Percentiles rank a stretch among this genome's conserved stretches.
These are phyloP conservation scores for Embiotoca jacksoni DNA, from an alignment of 2,113 vertebrate genomes.

Conservation along the genomic window DNA sequence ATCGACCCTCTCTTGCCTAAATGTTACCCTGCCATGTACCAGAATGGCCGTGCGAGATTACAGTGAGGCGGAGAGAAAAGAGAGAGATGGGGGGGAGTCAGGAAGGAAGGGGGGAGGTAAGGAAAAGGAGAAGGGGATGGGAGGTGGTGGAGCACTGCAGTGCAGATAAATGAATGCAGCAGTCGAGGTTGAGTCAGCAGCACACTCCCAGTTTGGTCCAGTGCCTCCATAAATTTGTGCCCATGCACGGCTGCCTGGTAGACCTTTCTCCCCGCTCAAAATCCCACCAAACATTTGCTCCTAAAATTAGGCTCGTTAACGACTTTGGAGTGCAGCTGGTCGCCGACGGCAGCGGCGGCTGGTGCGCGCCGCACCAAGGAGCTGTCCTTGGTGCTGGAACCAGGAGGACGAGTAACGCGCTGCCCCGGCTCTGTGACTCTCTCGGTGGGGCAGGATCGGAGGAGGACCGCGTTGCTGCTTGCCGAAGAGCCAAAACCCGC, in stretches of 20 bases:
- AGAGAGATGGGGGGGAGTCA: conserved; percentile 23
- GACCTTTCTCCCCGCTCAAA: too few species aligned
- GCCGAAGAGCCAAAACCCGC: not conserved
- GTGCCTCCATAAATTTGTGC: conserved; percentile 61
- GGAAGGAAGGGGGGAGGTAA: conserved; percentile 40
- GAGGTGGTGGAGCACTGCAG: conserved; percentile 85
- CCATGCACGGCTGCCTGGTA: not conserved
- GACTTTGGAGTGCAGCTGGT: not conserved
- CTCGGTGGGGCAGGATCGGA: conserved; percentile 39
- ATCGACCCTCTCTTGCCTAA: conserved; percentile 17
- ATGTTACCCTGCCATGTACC: conserved; percentile 29
- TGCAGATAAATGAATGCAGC: conserved; percentile 89
- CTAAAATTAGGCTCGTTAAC: conserved; percentile 5
- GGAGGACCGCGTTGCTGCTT: not conserved
- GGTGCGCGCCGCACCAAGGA: conserved; percentile 11
- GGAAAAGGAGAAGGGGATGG: conserved; percentile 44
- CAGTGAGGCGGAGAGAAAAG: conserved; percentile 45
- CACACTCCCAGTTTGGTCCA: conserved; percentile 79
- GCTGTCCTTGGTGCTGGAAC: conserved; percentile 64
- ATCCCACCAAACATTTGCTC: not conserved
- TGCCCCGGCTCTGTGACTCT: not conserved
- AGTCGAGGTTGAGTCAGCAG: conserved; percentile 86
- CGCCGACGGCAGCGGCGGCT: not conserved
- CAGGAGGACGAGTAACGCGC: not conserved
- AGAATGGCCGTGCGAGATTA: conserved; percentile 65